Conservation (phyloP, 1,140 invertebrate species). For the Pygmarrhopalites habei region DNA sequence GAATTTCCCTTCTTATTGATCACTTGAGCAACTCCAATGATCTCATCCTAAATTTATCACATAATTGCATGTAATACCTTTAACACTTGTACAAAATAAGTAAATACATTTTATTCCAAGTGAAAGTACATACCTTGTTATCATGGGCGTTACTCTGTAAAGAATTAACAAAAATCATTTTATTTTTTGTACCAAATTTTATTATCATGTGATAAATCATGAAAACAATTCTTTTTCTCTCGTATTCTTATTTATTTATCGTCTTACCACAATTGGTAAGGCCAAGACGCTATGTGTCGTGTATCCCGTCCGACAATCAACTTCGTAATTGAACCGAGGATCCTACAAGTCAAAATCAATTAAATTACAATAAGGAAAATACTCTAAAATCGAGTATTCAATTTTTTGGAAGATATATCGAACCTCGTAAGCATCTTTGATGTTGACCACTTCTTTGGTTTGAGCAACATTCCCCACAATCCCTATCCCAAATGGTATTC, state of each 20-base stretch:
- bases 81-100: no score
- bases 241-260: no score
- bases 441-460: slow-evolving; percentile 80
- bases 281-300: slow-evolving; percentile 83
- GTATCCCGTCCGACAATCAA: slow-evolving; percentile 86
- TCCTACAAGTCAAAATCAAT: slow-evolving; percentile 50
- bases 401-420: slow-evolving; percentile 22
- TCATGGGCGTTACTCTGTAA: no score
- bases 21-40: slow-evolving; percentile 93
- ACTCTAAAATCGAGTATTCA: no score
- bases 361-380: no score
- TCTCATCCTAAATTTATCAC: slow-evolving; percentile 90
- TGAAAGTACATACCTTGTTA: no score
- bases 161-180: no score
- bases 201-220: no score
- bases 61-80: no score
- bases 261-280: slow-evolving; percentile 92
- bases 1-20: slow-evolving; percentile 83
- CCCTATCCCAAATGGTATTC: slow-evolving; percentile 79
- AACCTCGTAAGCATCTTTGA: slow-evolving; percentile 80
- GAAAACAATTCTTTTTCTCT: no score
- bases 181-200: no score
- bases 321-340: slow-evolving; percentile 78
- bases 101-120: no score
- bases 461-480: slow-evolving; percentile 82